A percentile compares a stretch with the other conserved stretches of the same genome.
Conservation (phyloP, 1,140 invertebrate genomes). For the Anastatus disparis region DNA sequence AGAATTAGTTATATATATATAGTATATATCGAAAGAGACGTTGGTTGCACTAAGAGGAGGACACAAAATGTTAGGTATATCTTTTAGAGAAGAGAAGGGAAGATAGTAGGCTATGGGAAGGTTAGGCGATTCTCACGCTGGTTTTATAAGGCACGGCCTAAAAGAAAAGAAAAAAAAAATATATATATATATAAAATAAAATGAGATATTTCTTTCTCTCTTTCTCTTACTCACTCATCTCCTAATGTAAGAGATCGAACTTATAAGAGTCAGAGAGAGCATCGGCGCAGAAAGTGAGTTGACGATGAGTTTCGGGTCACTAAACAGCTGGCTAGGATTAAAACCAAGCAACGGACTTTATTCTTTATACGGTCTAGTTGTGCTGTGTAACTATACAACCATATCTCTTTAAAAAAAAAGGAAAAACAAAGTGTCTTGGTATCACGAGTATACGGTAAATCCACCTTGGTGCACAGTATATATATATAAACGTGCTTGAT, state of each 20-base stretch:
- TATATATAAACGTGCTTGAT: too few relatives aligned
- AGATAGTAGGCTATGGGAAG: slow-evolving; percentile 14
- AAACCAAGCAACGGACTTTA: too few relatives aligned
- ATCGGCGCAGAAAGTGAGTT: slow-evolving; percentile 50
- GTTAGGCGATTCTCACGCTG: slow-evolving; percentile 16
- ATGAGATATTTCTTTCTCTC: too few relatives aligned
- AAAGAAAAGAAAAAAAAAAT: too few relatives aligned
- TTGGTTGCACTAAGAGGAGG: too few relatives aligned
- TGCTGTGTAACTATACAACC: neutral
- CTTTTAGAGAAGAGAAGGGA: slow-evolving; percentile 19
- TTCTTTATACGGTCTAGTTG: neutral
- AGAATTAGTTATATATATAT: neutral
- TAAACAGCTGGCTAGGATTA: slow-evolving; percentile 36
- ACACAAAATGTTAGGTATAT: too few relatives aligned
- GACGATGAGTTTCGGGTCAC: slow-evolving; percentile 47
- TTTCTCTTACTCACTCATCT: neutral
- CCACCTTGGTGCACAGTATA: too few relatives aligned
- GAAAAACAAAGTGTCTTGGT: too few relatives aligned
- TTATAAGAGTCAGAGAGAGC: too few relatives aligned
- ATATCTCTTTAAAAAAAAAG: neutral
- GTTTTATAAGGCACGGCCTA: too few relatives aligned
- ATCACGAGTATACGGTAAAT: slow-evolving; percentile 35
- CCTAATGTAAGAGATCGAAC: too few relatives aligned
- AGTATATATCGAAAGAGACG: neutral
- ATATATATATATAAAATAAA: too few relatives aligned